Evolutionary conservation across 2,797 vertebrate genomes (phyloP), one percentile per base, ranked within the genome.

Genomic region (Eidolon dupreanum): DNA sequence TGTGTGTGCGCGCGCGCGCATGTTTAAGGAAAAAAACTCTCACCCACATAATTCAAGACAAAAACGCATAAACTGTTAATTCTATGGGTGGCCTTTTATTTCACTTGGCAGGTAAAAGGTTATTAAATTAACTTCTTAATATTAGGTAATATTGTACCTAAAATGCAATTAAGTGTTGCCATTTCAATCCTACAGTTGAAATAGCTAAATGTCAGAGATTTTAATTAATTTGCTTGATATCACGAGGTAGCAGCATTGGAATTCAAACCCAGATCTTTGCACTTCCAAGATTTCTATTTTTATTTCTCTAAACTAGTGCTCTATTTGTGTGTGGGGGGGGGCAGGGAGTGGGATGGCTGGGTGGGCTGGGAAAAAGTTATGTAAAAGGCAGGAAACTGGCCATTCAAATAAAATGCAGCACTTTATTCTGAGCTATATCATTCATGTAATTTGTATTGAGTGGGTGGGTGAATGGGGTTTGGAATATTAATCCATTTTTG

Each of bases 41-140:
- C 26, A 26, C 11, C 24, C 20, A 73, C 0, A 53, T 84, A 93
- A 55, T 77, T 77, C 63, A 95, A 83, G 81, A 82, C 22, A 84
- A 85, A 3, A 88, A 86, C 88, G 31, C 10, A 22, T 71, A 68
- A 78, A 74, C 17, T 87, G 51, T 89, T 87, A 78, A 79, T 61
- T 26, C 1, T 31, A 65, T 82, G 95, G 5, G 49, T 49, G 43
- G 82, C 26, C 66, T 78, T 88, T 85, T 88, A 89, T 63, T 93
- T 96, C 26, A 55, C 51, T 88, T 33, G 20, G 38, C 12, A 81
- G 5, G 20, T 75, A 85, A 74, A 92, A 92, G 3, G 16, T 89
- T 78, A 66, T 79, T 86, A 86, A 70, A 22, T 63, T 83, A 95
- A 88, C 5, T 86, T 95, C 41, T 19, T 90, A 33, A 33, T 33